Base-by-base conservation (phyloP, 2,797 vertebrate genomes). In the Cyprinodon diabolis region DNA sequence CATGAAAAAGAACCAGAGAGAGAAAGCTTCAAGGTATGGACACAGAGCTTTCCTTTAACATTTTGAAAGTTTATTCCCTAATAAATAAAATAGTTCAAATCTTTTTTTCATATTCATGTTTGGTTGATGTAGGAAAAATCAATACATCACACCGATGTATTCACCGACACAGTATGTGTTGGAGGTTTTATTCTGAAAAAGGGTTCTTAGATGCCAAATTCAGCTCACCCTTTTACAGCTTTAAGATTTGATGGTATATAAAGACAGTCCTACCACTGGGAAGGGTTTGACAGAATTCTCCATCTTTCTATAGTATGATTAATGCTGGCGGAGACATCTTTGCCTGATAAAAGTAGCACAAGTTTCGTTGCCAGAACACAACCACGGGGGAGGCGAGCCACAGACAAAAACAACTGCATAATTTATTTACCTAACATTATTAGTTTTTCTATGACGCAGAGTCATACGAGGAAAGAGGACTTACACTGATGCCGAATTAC, bases 261-360 rank as follows among this genome's bases (percentile, higher is more conserved):
- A 21, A 51, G 54, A 60, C 68, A 70, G 58, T 71, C 60, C 73
- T 73, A 37, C 68, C 17, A 40, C 40, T 68, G 25, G 66, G 58
- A 43, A 66, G 67, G 58, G 47, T 35, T 56, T 76, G 35, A 77
- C 48, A 54, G 45, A 66, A 60, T 52, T 12, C 55, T 69, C 66
- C 66, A 76, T 82, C 56, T 73, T 76, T 75, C 52, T 23, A 52
- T 78, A 57, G 74, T 40, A 56, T 68, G 52, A 73, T 70, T 68
- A 78, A 35, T 54, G 66, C 48, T 81, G 63, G 52, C 57, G 76
- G 43, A 77, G 63, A 56, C 19, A 9, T 57, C 7, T 13, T 47
- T 35, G 43, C n/a, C 68, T 71, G 25, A 65, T 71, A 19, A 76
- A 72, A 66, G 19, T 23, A 12, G 12, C 10, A 49, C 54, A 10